A percentile compares a stretch with the other conserved stretches of the same genome.
These are phyloP conservation scores for Bradypus variegatus DNA, from an alignment of 2,797 vertebrate genomes.

Conservation along the genomic window DNA sequence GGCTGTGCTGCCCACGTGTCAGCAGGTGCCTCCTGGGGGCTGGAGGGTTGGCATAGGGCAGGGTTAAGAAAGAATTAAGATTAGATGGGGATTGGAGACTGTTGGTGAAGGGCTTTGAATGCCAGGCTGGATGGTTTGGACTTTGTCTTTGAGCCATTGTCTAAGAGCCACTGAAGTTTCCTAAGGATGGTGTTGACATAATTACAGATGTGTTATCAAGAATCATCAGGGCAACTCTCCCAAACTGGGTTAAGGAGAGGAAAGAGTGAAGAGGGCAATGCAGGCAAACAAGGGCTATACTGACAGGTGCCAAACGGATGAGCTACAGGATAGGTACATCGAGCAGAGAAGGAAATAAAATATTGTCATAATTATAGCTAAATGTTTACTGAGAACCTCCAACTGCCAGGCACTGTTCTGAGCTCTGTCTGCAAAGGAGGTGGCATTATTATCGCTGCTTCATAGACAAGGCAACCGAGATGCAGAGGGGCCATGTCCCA, in stretches of 20 bases:
- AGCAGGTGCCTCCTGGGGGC: neutral
- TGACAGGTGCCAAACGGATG: neutral
- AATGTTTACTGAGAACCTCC: neutral
- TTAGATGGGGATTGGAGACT: fast-evolving
- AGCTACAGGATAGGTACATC: fast-evolving
- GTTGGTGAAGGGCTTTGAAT: neutral
- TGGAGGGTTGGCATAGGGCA: fast-evolving
- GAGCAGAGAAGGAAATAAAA: neutral
- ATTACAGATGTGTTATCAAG: neutral
- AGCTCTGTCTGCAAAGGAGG: fast-evolving
- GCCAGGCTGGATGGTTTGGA: neutral
- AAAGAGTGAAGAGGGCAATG: fast-evolving
- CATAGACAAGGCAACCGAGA: neutral
- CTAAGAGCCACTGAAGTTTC: neutral
- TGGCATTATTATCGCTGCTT: no score
- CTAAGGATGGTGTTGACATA: fast-evolving
- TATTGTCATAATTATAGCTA: fast-evolving
- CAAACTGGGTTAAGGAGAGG: neutral
- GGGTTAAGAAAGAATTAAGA: neutral
- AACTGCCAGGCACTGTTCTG: neutral
- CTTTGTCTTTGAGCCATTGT: neutral
- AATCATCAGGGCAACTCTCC: no score
- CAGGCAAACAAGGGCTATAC: fast-evolving
- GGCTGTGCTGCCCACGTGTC: fast-evolving
- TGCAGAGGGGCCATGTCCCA: neutral